Conservation (phyloP, 1,140 invertebrate species). For the Drosophila sproati region DNA sequence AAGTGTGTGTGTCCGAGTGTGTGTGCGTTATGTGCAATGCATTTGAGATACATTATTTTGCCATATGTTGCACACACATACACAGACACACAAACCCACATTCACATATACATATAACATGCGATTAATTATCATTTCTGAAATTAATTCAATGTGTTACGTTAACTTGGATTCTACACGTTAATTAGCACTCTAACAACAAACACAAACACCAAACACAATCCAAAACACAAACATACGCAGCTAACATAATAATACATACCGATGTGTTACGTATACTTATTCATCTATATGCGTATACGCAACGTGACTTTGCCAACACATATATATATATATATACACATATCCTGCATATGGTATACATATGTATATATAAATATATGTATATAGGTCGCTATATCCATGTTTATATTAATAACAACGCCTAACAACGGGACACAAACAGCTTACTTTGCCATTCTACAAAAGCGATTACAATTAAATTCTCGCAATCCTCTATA, state of each 20-base stretch:
- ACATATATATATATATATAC: neutral
- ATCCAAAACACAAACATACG: conserved; percentile 13
- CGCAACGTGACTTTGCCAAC: conserved; percentile 17
- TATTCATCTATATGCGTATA: conserved; percentile 45
- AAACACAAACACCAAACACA: conserved; percentile 10
- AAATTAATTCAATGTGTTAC: conserved; percentile 4
- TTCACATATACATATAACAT: neutral
- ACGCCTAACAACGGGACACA: conserved; percentile 37
- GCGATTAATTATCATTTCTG: neutral
- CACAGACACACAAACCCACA: neutral
- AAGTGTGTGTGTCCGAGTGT: neutral
- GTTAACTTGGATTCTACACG: neutral
- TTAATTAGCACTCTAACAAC: conserved; percentile 22
- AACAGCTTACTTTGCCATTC: conserved; percentile 32
- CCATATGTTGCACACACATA: neutral
- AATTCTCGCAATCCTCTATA: conserved; percentile 6
- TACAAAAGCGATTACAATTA: conserved; percentile 43
- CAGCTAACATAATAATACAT: conserved; percentile 8
- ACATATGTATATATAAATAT: neutral
- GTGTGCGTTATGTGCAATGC: conserved; percentile 3
- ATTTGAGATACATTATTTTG: neutral
- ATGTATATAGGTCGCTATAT: neutral
- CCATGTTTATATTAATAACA: conserved; percentile 15
- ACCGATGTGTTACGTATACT: neutral
- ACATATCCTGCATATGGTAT: neutral